Evolutionary conservation across 2,888 invertebrate species (phyloP).

Genomic region (Lasioglossum malachurum): DNA sequence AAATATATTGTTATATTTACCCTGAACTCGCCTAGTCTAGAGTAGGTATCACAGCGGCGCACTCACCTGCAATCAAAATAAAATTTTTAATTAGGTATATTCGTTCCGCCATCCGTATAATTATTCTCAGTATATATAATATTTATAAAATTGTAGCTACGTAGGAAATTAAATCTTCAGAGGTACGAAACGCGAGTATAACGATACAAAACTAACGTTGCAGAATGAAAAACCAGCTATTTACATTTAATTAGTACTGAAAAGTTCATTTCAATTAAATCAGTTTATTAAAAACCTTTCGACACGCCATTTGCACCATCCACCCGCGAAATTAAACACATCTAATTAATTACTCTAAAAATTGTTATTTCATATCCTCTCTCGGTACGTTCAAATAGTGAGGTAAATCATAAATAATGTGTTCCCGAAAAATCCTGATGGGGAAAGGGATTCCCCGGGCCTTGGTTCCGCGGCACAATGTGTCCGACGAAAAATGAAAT

Average conservation of each 20-base stretch:
- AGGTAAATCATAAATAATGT: too few relatives aligned
- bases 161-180: neutral
- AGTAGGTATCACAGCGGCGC: neutral
- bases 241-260: neutral
- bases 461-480: neutral
- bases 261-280: neutral
- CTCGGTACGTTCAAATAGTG: too few relatives aligned
- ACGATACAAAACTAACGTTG: too few relatives aligned
- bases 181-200: neutral
- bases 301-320: neutral
- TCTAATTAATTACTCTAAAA: neutral
- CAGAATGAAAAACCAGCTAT: neutral
- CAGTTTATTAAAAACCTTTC: neutral
- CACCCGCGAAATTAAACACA: neutral
- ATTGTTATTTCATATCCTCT: too few relatives aligned
- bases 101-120: neutral
- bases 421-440: too few relatives aligned
- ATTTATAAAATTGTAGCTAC: neutral
- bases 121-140: neutral
- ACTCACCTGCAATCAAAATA: conserved; percentile 15
- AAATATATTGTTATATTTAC: neutral
- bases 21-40: neutral
- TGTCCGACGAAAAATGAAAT: conserved; percentile 11
- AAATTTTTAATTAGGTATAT: conserved; percentile 9
- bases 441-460: too few relatives aligned